Base-by-base conservation (phyloP, 2,888 invertebrate species). In the Heliconius ethilla region DNA sequence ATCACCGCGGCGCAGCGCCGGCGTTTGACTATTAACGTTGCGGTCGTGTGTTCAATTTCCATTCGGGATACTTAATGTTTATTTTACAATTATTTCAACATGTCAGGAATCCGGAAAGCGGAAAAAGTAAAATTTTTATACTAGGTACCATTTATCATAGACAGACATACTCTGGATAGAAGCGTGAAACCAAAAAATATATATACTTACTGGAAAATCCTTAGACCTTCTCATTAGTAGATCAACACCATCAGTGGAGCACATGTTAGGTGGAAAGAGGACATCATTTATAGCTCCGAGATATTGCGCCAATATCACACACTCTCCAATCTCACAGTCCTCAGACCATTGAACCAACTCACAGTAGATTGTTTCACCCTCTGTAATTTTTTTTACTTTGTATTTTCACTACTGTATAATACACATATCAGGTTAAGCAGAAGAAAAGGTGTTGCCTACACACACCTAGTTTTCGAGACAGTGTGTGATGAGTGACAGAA, bases 161-260 rank as follows among this genome's bases (percentile, higher is more conserved):
- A 15, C 10, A 62, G 2, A 33, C 1, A 22, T 59, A 22, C 2
- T 59, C 2, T 11, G 59, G 25, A 1, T 11, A 25, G 3, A 25
- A 25, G 51, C 22, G 22, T 51, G 22, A 51, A 45, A 1, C 6
- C 6, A 45, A 45, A 51, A 18, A 22, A 13, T 27, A 13, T 25
- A 70, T 22, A 78, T 59, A 86, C 88, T 92, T 94, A 96, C 96
- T 76, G 97, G 97, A 89, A 96, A 97, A 74, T 94, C 91, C 83
- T 95, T 95, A 69, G 95, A 95, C 27, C 96, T 95, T 84, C 96
- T 95, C 96, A 97, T 96, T 27, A 97, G 93, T 75, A 97, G 88
- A 85, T 97, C 96, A 5, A 96, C 95, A 10, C 96, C 96, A 37
- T 95, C 94, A 70, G 92, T 89, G 22, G 95, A 91, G 79, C 95